Evolutionary conservation across 2,888 invertebrate genomes (phyloP), one percentile per base, ranked within the genome.

Genomic region (Brenthis ino): DNA sequence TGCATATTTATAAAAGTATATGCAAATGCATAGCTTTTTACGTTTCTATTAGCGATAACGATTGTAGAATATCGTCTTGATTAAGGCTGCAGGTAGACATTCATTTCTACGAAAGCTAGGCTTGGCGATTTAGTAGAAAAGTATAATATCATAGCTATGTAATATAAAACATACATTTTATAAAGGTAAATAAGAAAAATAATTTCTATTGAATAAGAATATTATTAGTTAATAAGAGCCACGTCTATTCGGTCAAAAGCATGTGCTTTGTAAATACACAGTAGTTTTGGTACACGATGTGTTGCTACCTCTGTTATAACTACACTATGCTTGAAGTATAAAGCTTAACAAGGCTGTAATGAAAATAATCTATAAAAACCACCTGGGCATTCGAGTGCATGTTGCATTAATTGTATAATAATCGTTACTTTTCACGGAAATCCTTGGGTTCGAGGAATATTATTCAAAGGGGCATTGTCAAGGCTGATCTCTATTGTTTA

Each of bases 341-440:
- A 37, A 48, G 67, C 57, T 68, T 51, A 69, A 64, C 65, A 61
- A 67, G 61, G 37, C 28, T 61, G 72, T 66, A 70, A 69, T 63
- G 70, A 68, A 73, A 77, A 80, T 81, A 80, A 79, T 76, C 75
- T 72, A 77, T 68, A 77, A 73, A 77, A 77, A 79, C 79, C 80
- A 81, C 53, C 61, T 76, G 74, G 73, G 77, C 76, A 76, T 77
- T 75, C 79, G 77, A 79, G 79, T 77, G 86, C 83, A 84, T 81
- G 77, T 81, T 81, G 79, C 82, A 83, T 81, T 79, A 72, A 77
- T 80, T 79, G 37, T 74, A 74, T 79, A 74, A 79, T 77, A 72
- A 71, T 68, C 43, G 55, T 50, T 67, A 68, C 66, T 61, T 63
- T 73, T 85, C 86, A 77, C 64, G 80, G 87, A 84, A 88, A 57